Conservation (phyloP, 2,888 invertebrate species). For the Diarsia brunnea region DNA sequence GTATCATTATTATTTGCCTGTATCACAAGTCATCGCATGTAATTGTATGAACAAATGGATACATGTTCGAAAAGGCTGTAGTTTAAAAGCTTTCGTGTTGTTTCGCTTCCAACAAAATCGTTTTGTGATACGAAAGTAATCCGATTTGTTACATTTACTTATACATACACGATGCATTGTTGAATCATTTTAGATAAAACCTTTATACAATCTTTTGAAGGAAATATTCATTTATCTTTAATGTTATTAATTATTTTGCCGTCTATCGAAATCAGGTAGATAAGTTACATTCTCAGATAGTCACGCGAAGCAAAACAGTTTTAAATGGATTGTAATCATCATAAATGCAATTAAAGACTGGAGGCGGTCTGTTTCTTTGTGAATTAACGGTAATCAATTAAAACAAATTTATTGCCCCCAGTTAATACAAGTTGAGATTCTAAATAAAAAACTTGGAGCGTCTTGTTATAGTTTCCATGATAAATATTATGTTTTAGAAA, state of each 20-base stretch:
- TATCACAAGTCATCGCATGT: conserved; percentile 80
- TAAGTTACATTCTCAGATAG: conserved; percentile 60
- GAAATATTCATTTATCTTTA: conserved; percentile 28
- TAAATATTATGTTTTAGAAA: conserved; percentile 80
- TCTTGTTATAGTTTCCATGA: conserved; percentile 82
- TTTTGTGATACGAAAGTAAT: conserved; percentile 42
- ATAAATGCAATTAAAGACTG: conserved; percentile 85
- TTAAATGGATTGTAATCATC: conserved; percentile 78
- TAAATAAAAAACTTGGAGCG: conserved; percentile 76
- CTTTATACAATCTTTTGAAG: neutral
- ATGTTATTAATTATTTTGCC: conserved; percentile 52
- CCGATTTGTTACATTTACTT: conserved; percentile 16
- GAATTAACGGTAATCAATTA: conserved; percentile 86
- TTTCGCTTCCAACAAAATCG: conserved; percentile 49
- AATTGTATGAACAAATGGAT: conserved; percentile 79
- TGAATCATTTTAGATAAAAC: neutral
- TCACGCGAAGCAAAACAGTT: conserved; percentile 71
- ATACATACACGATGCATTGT: neutral
- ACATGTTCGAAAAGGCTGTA: conserved; percentile 62
- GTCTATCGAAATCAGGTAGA: conserved; percentile 58
- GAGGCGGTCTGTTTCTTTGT: conserved; percentile 82
- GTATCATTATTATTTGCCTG: conserved; percentile 59
- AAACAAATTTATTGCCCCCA: conserved; percentile 82
- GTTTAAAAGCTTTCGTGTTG: conserved; percentile 31
- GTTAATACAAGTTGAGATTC: conserved; percentile 75